phyloP scores from a whole-genome alignment of 2,888 invertebrate genomes.

The Synanthedon formicaeformis region DNA sequence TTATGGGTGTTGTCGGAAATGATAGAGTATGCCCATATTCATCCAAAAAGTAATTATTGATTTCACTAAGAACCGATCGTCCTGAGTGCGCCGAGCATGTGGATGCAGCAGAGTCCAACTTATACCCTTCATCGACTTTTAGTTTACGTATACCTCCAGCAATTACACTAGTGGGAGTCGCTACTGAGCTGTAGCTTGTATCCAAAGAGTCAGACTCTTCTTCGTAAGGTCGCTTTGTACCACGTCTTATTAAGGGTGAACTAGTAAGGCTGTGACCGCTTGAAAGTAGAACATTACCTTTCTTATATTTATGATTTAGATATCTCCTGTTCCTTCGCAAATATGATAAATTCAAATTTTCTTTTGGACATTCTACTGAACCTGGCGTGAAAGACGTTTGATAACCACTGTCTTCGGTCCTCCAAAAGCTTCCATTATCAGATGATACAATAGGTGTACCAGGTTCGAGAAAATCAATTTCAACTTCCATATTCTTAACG shows the following conservation, averaged over 20 bases:
- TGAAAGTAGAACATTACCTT: not conserved
- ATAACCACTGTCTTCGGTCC: slow-evolving; percentile 59
- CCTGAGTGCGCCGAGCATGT: not conserved
- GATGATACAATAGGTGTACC: slow-evolving; percentile 33
- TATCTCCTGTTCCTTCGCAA: slow-evolving; percentile 16
- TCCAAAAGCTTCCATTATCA: slow-evolving; percentile 33
- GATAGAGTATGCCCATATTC: slow-evolving; percentile 25
- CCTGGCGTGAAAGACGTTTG: slow-evolving; percentile 54
- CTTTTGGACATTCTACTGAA: slow-evolving; percentile 42
- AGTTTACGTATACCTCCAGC: slow-evolving; percentile 49
- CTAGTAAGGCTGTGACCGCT: not conserved
- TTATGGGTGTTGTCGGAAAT: slow-evolving; percentile 55
- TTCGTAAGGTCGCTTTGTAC: slow-evolving; percentile 39
- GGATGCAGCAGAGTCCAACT: slow-evolving; percentile 5
- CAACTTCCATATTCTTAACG: slow-evolving; percentile 36
- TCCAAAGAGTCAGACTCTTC: slow-evolving; percentile 26
- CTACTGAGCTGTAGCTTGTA: slow-evolving; percentile 21
- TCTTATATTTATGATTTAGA: not conserved
- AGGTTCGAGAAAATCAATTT: slow-evolving; percentile 32
- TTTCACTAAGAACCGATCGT: slow-evolving; percentile 4
- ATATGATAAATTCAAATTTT: slow-evolving; percentile 30
- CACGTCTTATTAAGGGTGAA: slow-evolving; percentile 37
- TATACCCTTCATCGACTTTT: slow-evolving; percentile 41
- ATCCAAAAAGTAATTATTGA: slow-evolving; percentile 14
- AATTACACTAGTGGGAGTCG: slow-evolving; percentile 54